Base-by-base conservation (phyloP, 2,888 invertebrate genomes). In the Cosmorhoe ocellata region DNA sequence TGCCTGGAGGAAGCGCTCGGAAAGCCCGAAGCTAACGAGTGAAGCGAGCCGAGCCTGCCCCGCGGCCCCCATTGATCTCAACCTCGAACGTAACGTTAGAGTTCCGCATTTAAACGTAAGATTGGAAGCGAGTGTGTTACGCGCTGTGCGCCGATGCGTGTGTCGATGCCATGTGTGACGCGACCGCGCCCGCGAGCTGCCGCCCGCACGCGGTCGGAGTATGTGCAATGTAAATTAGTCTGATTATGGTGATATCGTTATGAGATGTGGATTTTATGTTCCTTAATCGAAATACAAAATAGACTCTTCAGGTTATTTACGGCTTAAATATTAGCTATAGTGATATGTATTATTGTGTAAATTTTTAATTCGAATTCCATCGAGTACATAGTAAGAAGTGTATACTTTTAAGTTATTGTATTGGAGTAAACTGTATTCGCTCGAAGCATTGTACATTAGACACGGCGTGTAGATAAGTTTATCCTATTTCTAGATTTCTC, bases 341-440 rank as follows among this genome's bases (percentile, higher is more conserved):
- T 86, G 79, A 82, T 86, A 84, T 88, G 84, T 89, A 88, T 85
- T 88, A 86, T 81, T 85, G 85, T 90, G 89, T 90, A 90, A 83
- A 89, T 88, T 88, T 82, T 84, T 80, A 80, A 88, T 88, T 88
- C 84, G 86, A 87, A 89, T 90, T 90, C 89, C 90, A 89, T 90
- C 89, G 90, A 88, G 89, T 90, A 89, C 86, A 85, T 87, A 82
- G 81, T 87, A 86, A 87, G 88, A 83, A 81, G 84, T 86, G 81
- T 87, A 81, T 84, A 87, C 81, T 81, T 86, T 86, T 90, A 90
- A 90, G 88, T 89, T 89, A 87, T 84, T 85, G 77, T 84, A 84
- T 86, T 84, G 82, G 82, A 79, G 73, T 84, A 78, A 83, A 81
- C 79, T 83, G 79, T 85, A 84, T 88, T 87, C 86, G 89, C 89